Evolutionary conservation across 2,113 vertebrate genomes (phyloP), one percentile per base, ranked within the genome.

Genomic region (Tragelaphus imberbis): DNA sequence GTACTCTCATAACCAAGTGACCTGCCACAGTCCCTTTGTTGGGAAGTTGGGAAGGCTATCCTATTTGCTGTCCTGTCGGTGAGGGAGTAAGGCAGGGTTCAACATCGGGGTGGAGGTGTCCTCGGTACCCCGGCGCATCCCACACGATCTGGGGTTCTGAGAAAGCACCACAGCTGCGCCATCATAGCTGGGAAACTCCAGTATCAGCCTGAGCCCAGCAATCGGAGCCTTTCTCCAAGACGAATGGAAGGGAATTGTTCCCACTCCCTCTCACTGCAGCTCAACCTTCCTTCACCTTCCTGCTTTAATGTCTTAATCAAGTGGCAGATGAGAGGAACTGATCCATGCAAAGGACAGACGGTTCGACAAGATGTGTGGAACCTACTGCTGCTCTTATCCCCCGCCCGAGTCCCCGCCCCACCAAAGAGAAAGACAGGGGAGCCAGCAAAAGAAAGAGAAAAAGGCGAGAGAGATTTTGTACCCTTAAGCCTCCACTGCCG

Each of bases 251-350:
- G 84, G 53, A 94, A 98, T 92, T 90, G 15, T 68, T 63, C 15
- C 88, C 88, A 63, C 96, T 96, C 97, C 95, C 94, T 95, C 65
- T 97, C 49, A 71, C 96, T 94, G 79, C 95, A 12, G 68, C 97
- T 97, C 98, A 98, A 98, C 98, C 98, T 98, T 99, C 98, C 97
- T 97, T 98, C 98, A 98, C 98, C 99, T 99, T 98, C 98, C 95
- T 95, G 59, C 98, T 98, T 98, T 98, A 98, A 98, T 98, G 98
- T 98, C 99, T 99, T 99, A 98, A 99, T 98, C 98, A 98, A 98
- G 98, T 93, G 97, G 98, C 98, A 98, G 98, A 98, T 98, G 97
- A 98, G 98, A 98, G 98, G 97, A 98, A 98, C 98, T 88, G 98
- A 98, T 97, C 98, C 98, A 97, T 98, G 98, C 97, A 98, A 97